Base-by-base conservation (phyloP, 1,140 invertebrate genomes). In the Drosophila nebulosa region DNA sequence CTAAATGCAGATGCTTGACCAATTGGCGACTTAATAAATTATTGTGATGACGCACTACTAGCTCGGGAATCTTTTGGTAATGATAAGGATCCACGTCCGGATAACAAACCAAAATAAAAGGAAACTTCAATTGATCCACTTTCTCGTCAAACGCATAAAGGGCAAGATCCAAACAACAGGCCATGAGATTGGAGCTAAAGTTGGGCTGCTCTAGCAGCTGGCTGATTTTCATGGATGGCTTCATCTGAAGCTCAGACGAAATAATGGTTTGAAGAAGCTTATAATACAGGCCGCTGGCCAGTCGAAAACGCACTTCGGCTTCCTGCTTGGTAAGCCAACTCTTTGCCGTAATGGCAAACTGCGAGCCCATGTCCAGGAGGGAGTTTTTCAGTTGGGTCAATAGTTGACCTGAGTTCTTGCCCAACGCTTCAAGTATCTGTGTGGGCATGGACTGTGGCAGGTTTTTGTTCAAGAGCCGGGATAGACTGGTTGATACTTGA, bases 51-150 rank as follows among this genome's bases (percentile, higher is more conserved):
- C 97, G 93, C 16, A 99, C 97, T 39, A 99, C 95, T 6, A 98
- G 92, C 92, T 99, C 98, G 69, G 99, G 97, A 9, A 99, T 96
- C 93, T 98, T 98, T 89, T 99, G 99, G 92, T 99, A 99, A 88
- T 98, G 93, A 90, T 96, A 97, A 0, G 97, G 94, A 60, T 96
- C 94, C 0, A 99, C 90, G 21, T 94, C 92, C 39, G 39, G 39
- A 64, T 97, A 95, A 26, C 96, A 95, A 12, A 97, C 94, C n/a
- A 99, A 91, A 52, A 99, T 95, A 95, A 97, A 98, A 0, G 98
- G 98, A 92, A 99, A 99, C 50, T 94, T 94, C 61, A 95, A 93
- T 4, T 6, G 10, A 0, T 30, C 30, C 63, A 96, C 95, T 26
- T 96, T 42, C 30, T 96, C 95, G 12, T 93, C 92, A 86, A 97